Conservation (phyloP, 2,797 vertebrate genomes). For the Artibeus lituratus region DNA sequence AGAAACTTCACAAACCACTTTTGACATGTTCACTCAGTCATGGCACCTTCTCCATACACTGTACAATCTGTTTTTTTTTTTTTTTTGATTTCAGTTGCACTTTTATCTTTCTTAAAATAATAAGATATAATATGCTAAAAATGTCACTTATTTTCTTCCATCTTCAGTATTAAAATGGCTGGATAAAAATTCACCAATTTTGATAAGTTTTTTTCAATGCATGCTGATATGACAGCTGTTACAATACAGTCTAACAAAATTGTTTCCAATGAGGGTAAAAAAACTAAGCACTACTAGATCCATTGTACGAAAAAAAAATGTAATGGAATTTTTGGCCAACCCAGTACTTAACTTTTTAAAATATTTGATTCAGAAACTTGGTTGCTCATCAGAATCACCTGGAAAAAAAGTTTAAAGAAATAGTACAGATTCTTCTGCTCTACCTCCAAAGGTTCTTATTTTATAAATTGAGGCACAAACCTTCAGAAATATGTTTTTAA, state of each 20-base stretch:
- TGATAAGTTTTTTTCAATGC: neutral
- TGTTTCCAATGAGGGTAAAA: neutral
- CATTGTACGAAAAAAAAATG: neutral
- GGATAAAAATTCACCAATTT: too few relatives aligned
- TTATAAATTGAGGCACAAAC: neutral
- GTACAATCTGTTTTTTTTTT: neutral
- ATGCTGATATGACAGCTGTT: neutral
- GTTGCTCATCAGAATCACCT: neutral
- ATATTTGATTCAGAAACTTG: constrained; percentile 9
- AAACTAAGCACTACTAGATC: neutral
- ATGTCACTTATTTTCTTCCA: too few relatives aligned
- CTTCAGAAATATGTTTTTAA: neutral
- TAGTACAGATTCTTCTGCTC: neutral
- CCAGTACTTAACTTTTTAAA: neutral
- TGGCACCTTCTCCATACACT: neutral
- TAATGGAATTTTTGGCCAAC: neutral
- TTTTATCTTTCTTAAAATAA: too few relatives aligned
- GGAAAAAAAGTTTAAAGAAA: neutral
- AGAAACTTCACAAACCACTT: neutral
- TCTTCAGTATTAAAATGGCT: too few relatives aligned
- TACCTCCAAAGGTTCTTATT: neutral
- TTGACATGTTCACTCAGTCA: neutral
- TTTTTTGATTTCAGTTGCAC: neutral
- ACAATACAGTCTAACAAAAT: neutral
- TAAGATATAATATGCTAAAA: too few relatives aligned